Evolutionary conservation across 2,113 vertebrate genomes (phyloP), one percentile per base, ranked within the genome.

Genomic region (Notothenia rossii): DNA sequence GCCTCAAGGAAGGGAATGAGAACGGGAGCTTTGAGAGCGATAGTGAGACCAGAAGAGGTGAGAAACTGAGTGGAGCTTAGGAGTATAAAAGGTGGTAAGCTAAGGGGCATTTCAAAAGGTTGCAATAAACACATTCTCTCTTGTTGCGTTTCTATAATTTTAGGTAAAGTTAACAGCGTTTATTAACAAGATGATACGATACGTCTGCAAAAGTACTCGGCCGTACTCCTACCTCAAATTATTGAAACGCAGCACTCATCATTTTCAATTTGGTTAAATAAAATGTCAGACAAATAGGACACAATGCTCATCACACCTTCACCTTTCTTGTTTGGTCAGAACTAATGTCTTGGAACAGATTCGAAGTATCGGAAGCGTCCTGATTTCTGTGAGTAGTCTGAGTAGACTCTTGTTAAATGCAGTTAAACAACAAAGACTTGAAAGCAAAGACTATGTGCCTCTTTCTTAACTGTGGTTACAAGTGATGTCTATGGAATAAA

Each of bases 1-100:
- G 84, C 58, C 86, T 18, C 1, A 94, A 89, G 72, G 83, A 83
- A 8, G 94, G 94, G 2, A 72, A 22, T 7, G 94, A 95, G 20
- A 94, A 95, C 6, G 79, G 86, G 2, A 94, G 93, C 87, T 95
- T 87, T 50, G 93, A 94, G 87, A 89, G n/a, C 0, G 93, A 94
- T 0, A 15, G 36, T 0, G 90, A 87, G 1, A 83, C 70, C 25
- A 71, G 73, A 25, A 90, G 81, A 94, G 93, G 95, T 94, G 72
- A 91, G 88, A 65, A 5, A 43, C 0, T 2, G 22, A 67, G 67
- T 9, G 67, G 7, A 9, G 29, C 29, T 29, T 29, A 29, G 29
- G 29, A 29, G 29, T 29, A 49, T 36, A 50, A 60, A 29, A 60
- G 20, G 9, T 9, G n/a, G 36, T 7, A 22, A 10, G 48, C 14